Evolutionary conservation across 2,113 vertebrate species (phyloP), one percentile per base, ranked within the genome.

Genomic region (Indri indri): DNA sequence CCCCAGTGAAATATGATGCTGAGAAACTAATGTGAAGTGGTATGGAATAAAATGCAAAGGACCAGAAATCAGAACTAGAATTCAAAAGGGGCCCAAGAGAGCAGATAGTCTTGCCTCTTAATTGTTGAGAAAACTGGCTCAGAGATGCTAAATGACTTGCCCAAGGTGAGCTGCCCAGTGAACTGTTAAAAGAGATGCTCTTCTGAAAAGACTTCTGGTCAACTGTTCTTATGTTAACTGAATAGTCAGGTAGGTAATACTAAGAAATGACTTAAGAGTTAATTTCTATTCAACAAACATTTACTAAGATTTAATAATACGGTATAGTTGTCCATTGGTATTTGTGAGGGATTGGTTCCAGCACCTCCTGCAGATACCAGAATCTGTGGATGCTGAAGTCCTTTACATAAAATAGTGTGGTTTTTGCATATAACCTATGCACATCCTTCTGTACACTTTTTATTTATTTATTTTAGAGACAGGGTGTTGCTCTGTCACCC

Each of bases 281-380:
- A 96, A 45, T 92, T 94, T 90, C 68, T 92, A 79, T 61, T 95
- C 14, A 76, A 59, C 8, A 94, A 88, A 73, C 8, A 86, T 54
- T 88, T 71, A 61, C 68, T 82, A 91, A 93, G 50, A 83, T 66
- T 22, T 42, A 79, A 83, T 57, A 96, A 54, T 77, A 30, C 12
- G 34, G 8, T 76, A 34, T 16, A 42, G 25, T 45, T 25, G 27
- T 45, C 25, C 42, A 27, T 47, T 74, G 73, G 42, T 74, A 47
- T 74, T 74, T 45, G 42, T 47, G 25, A 42, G 73, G 42, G 27
- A 74, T 17, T 74, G 73, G 42, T 74, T 74, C 16, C 27, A 74
- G 14, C 13, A 74, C 4, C 42, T 74, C 25, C 14, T 27, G 27
- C 42, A 27, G 27, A 74, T 74, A 74, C 42, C 7, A 17, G 47